phyloP scores from a whole-genome alignment of 2,888 invertebrate species.

The Pammene fasciana region DNA sequence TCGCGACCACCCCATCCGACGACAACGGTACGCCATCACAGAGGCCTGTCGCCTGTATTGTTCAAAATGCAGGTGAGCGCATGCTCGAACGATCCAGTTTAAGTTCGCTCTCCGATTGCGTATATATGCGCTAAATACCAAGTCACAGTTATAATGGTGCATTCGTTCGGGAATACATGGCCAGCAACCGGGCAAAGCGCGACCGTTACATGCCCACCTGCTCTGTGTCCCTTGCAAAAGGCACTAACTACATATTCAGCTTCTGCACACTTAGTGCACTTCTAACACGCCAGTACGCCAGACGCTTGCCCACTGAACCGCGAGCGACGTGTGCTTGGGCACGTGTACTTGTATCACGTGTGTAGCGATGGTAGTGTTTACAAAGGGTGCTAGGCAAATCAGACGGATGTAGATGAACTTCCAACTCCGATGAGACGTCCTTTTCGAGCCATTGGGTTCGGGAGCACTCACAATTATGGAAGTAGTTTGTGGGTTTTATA shows the following conservation, averaged over 20 bases:
- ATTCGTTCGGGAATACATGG: constrained; percentile 30
- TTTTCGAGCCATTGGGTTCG: constrained; percentile 25
- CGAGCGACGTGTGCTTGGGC: constrained; percentile 65
- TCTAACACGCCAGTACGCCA: constrained; percentile 44
- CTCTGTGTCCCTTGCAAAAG: constrained; percentile 41
- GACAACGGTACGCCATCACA: constrained; percentile 6
- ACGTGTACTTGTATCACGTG: constrained; percentile 42
- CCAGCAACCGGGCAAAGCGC: constrained; percentile 48
- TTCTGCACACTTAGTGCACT: constrained; percentile 3
- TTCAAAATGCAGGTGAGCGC: constrained; percentile 27
- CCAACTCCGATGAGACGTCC: constrained; percentile 8
- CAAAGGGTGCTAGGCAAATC: constrained; percentile 26
- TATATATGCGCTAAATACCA: not conserved
- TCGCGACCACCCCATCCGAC: constrained; percentile 2
- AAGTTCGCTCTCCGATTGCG: not conserved
- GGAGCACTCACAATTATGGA: not conserved
- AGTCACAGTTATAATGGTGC: not conserved
- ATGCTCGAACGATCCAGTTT: not conserved
- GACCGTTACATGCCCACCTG: constrained; percentile 82
- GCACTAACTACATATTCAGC: constrained; percentile 10
- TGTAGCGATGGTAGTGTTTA: constrained; percentile 15
- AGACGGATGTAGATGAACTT: constrained; percentile 15
- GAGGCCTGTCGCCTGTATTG: not conserved
- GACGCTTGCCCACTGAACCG: constrained; percentile 73
- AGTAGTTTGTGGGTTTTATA: not conserved